These are phyloP conservation scores for Colletes latitarsis DNA, from an alignment of 1,140 invertebrate genomes.

Conservation along the genomic window DNA sequence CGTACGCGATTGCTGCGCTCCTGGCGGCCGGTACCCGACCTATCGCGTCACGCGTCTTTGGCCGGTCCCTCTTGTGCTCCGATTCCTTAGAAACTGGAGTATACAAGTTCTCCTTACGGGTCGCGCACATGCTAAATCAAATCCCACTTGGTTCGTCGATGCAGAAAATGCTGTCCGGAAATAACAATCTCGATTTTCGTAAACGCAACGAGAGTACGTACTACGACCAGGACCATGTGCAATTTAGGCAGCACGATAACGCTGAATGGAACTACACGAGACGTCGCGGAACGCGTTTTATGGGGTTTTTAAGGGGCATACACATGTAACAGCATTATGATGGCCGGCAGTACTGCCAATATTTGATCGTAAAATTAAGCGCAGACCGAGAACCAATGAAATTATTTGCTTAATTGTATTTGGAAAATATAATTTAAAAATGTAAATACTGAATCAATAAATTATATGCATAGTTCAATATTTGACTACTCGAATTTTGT, in stretches of 20 bases:
- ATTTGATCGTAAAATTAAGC: too few species aligned
- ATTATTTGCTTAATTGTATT: too few species aligned
- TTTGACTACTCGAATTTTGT: too few species aligned
- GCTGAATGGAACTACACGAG: not conserved
- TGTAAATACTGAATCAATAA: too few species aligned
- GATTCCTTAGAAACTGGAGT: constrained; percentile 53
- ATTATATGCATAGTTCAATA: too few species aligned
- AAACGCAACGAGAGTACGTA: constrained; percentile 6
- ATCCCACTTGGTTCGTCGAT: constrained; percentile 5
- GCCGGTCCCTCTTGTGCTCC: constrained; percentile 46
- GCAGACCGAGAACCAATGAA: too few species aligned
- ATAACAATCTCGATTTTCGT: constrained; percentile 39
- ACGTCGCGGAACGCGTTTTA: not conserved
- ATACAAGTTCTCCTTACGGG: not conserved
- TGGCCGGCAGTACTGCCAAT: too few species aligned
- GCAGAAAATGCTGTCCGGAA: constrained; percentile 24
- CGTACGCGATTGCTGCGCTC: constrained; percentile 66
- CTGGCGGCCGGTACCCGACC: constrained; percentile 52
- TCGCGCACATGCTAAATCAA: constrained; percentile 37
- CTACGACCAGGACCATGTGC: not conserved
- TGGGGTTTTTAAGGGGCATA: not conserved
- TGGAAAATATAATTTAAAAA: too few species aligned
- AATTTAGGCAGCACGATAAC: not conserved
- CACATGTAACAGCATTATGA: too few species aligned
- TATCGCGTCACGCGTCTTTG: constrained; percentile 44